Conservation (phyloP, 2,888 invertebrate genomes). For the Epirrhoe alternata region DNA sequence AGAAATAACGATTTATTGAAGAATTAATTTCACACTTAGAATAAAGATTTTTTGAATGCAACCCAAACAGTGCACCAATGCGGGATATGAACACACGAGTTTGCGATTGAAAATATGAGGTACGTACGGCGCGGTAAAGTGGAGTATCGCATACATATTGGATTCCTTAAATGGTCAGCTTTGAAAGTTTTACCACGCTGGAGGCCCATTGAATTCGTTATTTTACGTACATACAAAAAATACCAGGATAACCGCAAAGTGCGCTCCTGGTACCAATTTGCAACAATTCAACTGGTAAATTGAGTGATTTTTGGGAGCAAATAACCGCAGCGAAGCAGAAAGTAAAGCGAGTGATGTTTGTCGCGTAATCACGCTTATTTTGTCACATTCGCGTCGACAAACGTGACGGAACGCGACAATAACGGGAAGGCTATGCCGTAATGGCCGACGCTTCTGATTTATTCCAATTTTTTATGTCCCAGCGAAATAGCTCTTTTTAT, state of each 20-base stretch:
- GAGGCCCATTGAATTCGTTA: background rate
- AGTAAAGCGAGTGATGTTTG: conserved; percentile 61
- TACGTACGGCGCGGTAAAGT: background rate
- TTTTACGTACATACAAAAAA: background rate
- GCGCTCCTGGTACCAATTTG: background rate
- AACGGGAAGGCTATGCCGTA: conserved; percentile 70
- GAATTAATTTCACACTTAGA: too few relatives aligned
- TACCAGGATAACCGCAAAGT: background rate
- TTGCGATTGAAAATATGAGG: background rate
- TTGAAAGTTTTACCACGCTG: background rate
- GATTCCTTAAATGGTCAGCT: background rate
- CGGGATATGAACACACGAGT: too few relatives aligned
- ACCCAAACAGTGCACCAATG: too few relatives aligned
- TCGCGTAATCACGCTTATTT: conserved; percentile 73
- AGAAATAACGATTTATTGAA: too few relatives aligned
- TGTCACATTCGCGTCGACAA: conserved; percentile 75
- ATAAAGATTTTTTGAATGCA: too few relatives aligned
- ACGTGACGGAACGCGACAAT: conserved; percentile 77
- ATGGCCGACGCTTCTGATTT: conserved; percentile 79
- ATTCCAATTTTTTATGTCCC: conserved; percentile 81
- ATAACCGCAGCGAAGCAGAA: conserved; percentile 41
- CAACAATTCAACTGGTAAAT: conserved; percentile 22
- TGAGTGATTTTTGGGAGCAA: conserved; percentile 22
- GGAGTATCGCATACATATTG: background rate
- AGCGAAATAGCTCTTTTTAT: conserved; percentile 75